Conservation (phyloP, 2,113 vertebrate species). For the Urocolius indicus region DNA sequence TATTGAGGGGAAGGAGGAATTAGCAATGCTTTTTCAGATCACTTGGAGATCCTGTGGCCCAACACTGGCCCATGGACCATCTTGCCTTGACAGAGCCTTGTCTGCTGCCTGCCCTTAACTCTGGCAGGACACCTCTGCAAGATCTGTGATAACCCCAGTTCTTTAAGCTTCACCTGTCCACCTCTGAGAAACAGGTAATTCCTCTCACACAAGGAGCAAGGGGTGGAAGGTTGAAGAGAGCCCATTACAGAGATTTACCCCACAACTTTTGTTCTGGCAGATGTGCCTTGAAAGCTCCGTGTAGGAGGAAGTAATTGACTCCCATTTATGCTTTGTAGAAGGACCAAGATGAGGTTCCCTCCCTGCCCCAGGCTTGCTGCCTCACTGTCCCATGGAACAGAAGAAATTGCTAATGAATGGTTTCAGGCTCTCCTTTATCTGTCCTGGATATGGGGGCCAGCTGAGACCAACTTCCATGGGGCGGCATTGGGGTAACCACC, state of each 20-base stretch:
- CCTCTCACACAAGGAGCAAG: neutral
- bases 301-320: neutral
- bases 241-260: neutral
- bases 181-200: neutral
- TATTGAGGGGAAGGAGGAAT: neutral
- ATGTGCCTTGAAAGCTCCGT: neutral
- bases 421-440: neutral
- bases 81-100: neutral
- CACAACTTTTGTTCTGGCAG: neutral
- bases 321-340: neutral
- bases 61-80: neutral
- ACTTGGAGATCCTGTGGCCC: neutral
- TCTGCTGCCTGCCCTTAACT: neutral
- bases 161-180: neutral
- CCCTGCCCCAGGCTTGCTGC: neutral
- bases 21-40: neutral
- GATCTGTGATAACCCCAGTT: neutral
- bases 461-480: neutral
- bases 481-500: neutral
- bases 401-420: neutral
- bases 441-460: neutral
- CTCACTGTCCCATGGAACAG: neutral
- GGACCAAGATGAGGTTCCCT: neutral
- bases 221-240: neutral
- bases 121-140: neutral